Evolutionary conservation across 2,888 invertebrate species (phyloP).

Genomic region (Vannuccia rotundouncinata): DNA sequence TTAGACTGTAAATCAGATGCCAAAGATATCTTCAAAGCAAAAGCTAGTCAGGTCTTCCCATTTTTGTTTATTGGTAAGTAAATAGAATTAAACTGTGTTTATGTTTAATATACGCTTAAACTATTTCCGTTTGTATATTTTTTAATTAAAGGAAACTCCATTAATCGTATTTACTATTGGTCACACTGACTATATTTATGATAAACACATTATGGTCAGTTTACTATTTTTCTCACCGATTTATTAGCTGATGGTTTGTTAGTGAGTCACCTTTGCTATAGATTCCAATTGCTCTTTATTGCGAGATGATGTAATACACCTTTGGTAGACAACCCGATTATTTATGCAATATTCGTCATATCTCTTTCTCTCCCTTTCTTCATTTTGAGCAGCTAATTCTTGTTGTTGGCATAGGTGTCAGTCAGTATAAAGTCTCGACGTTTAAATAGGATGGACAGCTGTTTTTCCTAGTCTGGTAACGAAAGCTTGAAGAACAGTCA

Average conservation of each 20-base stretch:
- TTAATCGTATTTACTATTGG: too few species aligned
- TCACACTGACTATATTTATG: not conserved
- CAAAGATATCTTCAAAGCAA: not conserved
- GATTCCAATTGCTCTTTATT: too few species aligned
- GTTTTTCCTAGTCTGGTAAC: too few species aligned
- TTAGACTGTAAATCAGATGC: not conserved
- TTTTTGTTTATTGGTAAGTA: slow-evolving; percentile 16
- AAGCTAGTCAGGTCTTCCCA: not conserved
- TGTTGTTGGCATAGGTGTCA: too few species aligned
- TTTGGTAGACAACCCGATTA: not conserved
- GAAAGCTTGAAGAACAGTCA: too few species aligned
- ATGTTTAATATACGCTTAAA: too few species aligned
- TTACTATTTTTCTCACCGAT: not conserved
- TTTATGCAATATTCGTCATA: not conserved
- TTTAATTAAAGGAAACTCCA: too few species aligned
- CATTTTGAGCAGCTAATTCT: not conserved
- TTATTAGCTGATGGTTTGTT: not conserved
- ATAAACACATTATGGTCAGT: not conserved
- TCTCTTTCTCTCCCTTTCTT: not conserved
- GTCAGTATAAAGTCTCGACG: too few species aligned
- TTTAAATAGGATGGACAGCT: too few species aligned
- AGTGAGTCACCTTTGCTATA: not conserved
- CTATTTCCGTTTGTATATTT: too few species aligned
- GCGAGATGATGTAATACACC: not conserved
- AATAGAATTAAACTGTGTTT: too few species aligned